Conservation (phyloP, 2,888 invertebrate genomes). For the Neria commutata region DNA sequence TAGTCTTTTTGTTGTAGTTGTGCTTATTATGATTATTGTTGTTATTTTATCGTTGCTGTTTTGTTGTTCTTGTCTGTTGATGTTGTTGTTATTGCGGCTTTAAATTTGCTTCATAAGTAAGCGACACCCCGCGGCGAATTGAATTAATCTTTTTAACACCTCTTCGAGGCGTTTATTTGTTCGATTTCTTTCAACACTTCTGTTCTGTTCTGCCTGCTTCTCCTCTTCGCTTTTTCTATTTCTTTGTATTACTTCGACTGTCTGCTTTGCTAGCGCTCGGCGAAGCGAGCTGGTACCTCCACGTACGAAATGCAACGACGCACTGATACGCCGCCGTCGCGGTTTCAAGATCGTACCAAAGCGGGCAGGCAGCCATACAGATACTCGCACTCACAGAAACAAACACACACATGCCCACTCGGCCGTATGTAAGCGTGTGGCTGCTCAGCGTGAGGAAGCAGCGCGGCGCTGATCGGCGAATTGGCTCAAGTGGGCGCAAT, state of each 20-base stretch:
- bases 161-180: neutral
- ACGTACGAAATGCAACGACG: slow-evolving; percentile 16
- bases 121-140: slow-evolving; percentile 20
- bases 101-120: neutral
- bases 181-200: neutral
- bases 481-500: neutral
- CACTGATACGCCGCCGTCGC: slow-evolving; percentile 4
- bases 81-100: neutral
- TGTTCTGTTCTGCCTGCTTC: neutral
- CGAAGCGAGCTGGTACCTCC: neutral
- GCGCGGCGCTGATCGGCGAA: neutral
- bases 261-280: neutral
- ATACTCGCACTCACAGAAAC: too few species aligned
- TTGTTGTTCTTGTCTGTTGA: neutral
- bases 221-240: neutral
- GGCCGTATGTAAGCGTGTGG: too few species aligned
- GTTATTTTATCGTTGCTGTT: too few species aligned
- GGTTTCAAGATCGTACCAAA: neutral
- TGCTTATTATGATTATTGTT: too few species aligned
- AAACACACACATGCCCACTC: too few species aligned
- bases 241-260: too few species aligned
- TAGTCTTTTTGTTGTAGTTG: too few species aligned
- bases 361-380: neutral
- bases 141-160: slow-evolving; percentile 5
- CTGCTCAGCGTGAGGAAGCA: neutral